Conservation (phyloP, 1,140 invertebrate genomes). For the Maconellicoccus hirsutus region DNA sequence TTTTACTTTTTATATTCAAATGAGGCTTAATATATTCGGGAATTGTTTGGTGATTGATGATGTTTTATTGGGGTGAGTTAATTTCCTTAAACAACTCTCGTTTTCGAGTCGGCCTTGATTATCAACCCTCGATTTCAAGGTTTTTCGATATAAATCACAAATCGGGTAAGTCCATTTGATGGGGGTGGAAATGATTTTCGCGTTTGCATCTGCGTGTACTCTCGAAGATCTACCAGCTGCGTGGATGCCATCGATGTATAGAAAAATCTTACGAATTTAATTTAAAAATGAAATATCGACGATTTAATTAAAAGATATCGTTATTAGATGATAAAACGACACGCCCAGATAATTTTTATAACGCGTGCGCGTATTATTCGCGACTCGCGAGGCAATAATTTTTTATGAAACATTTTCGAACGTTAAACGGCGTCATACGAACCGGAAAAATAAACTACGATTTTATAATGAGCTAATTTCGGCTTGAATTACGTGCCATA, state of each 20-base stretch:
- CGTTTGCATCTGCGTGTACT: too few species aligned
- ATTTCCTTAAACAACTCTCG: conserved; percentile 17
- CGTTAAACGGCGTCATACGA: background rate
- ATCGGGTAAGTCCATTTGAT: too few species aligned
- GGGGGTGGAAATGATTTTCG: too few species aligned
- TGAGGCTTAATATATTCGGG: background rate
- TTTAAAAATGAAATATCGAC: too few species aligned
- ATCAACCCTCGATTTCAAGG: too few species aligned
- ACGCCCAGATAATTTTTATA: background rate
- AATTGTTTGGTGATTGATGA: background rate
- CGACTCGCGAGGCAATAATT: background rate
- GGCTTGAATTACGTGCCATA: background rate
- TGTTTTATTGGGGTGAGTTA: background rate
- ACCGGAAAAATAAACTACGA: background rate
- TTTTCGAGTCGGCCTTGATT: conserved; percentile 6
- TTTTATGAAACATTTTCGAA: background rate
- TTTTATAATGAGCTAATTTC: background rate
- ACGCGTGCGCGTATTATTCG: background rate
- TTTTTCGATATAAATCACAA: too few species aligned
- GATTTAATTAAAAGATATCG: background rate
- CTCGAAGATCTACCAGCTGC: too few species aligned
- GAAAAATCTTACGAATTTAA: too few species aligned
- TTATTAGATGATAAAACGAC: background rate
- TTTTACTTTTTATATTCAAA: conserved; percentile 14
- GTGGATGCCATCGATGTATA: too few species aligned